Conservation (phyloP, 2,888 invertebrate species). For the Hipparchia semele region DNA sequence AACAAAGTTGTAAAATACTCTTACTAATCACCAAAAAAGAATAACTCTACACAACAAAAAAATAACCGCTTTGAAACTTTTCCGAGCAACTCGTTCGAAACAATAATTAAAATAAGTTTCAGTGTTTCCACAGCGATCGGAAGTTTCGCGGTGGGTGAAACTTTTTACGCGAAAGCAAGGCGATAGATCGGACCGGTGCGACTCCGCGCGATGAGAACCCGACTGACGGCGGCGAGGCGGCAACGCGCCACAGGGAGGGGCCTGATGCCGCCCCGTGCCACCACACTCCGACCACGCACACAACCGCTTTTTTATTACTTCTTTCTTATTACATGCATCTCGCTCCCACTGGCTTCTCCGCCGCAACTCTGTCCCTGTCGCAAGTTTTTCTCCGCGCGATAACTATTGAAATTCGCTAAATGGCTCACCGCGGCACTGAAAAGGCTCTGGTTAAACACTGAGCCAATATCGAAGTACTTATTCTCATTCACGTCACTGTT, state of each 20-base stretch:
- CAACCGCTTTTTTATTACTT: conserved; percentile 81
- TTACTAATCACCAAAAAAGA: conserved; percentile 1
- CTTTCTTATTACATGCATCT: conserved; percentile 77
- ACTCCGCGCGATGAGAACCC: conserved; percentile 72
- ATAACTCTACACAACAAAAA: conserved; percentile 31
- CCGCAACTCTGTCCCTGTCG: conserved; percentile 64
- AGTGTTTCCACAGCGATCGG: conserved; percentile 54
- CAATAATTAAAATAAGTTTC: conserved; percentile 25
- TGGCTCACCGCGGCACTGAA: conserved; percentile 80
- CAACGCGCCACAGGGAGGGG: conserved; percentile 78
- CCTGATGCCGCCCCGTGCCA: conserved; percentile 79
- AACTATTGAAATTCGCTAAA: conserved; percentile 84
- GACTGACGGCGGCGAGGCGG: conserved; percentile 72
- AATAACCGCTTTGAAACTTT: not conserved
- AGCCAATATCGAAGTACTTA: conserved; percentile 79
- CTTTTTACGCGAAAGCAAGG: conserved; percentile 73
- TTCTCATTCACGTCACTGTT: conserved; percentile 71
- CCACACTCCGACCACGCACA: conserved; percentile 80
- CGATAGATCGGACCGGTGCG: conserved; percentile 69
- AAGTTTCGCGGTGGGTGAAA: conserved; percentile 73
- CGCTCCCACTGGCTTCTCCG: conserved; percentile 61
- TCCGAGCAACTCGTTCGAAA: not conserved
- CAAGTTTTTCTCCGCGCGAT: conserved; percentile 81
- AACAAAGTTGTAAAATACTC: not conserved
- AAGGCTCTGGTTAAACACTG: conserved; percentile 81